phyloP scores from a whole-genome alignment of 2,113 vertebrate species.

The Brachyhypopomus gauderio region DNA sequence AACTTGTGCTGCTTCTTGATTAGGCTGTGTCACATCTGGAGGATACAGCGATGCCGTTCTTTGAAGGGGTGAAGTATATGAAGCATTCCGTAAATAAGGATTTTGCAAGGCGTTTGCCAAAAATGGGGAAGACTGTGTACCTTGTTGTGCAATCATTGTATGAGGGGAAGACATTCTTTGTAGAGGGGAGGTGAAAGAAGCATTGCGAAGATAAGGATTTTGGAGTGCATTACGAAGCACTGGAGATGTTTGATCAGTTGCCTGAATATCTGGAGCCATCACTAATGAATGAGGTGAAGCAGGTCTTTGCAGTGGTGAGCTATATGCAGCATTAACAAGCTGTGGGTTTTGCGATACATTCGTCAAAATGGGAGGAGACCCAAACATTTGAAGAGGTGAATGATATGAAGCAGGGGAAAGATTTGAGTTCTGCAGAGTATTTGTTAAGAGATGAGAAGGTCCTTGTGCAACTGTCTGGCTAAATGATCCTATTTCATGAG shows the following conservation, averaged over 20 bases:
- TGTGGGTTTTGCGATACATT: slow-evolving; percentile 50
- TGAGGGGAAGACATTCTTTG: slow-evolving; percentile 49
- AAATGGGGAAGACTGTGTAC: slow-evolving; percentile 32
- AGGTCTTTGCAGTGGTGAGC: slow-evolving; percentile 49
- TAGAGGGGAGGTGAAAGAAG: slow-evolving; percentile 42
- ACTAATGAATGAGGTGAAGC: slow-evolving; percentile 50
- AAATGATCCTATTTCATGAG: slow-evolving; percentile 63
- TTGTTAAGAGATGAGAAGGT: slow-evolving; percentile 64
- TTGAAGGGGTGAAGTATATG: slow-evolving; percentile 47
- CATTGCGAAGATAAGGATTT: slow-evolving; percentile 52
- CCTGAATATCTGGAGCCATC: slow-evolving; percentile 39
- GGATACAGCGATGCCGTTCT: slow-evolving; percentile 25
- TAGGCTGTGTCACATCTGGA: slow-evolving; percentile 33
- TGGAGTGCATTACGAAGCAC: slow-evolving; percentile 49
- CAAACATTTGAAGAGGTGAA: slow-evolving; percentile 52
- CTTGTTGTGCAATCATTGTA: slow-evolving; percentile 35
- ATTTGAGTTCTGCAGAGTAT: slow-evolving; percentile 67
- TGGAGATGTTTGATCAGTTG: slow-evolving; percentile 40
- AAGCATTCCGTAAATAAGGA: slow-evolving; percentile 46
- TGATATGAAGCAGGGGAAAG: slow-evolving; percentile 39
- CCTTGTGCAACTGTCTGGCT: slow-evolving; percentile 63
- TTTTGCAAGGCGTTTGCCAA: slow-evolving; percentile 47
- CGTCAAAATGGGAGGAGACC: slow-evolving; percentile 32
- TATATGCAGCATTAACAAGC: slow-evolving; percentile 53
- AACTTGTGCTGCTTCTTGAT: slow-evolving; percentile 37